Percentiles rank a stretch among this genome's conserved stretches.
phyloP scores from a whole-genome alignment of 2,888 invertebrate genomes.

The Rotaria magnacalcarata region DNA sequence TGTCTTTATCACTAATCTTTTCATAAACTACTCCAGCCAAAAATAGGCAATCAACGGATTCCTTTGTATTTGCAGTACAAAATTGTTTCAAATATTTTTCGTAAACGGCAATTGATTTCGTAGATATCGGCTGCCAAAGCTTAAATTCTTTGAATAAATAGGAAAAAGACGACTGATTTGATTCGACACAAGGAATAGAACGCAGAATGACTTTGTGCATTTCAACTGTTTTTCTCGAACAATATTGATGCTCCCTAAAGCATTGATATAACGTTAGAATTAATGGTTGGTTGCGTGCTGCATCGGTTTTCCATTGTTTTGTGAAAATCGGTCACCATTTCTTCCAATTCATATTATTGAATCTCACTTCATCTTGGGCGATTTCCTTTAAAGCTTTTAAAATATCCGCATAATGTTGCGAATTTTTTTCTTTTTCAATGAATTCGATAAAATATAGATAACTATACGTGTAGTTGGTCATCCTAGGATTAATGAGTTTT shows the following conservation, averaged over 20 bases:
- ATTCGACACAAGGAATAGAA: background rate
- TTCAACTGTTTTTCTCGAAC: background rate
- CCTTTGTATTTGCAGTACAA: background rate
- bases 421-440: background rate
- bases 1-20: background rate
- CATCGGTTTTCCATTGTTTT: background rate
- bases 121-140: background rate
- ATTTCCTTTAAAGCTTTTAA: background rate
- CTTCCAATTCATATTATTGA: slow-evolving; percentile 1
- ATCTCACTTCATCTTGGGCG: background rate
- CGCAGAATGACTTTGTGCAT: background rate
- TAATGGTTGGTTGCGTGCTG: background rate
- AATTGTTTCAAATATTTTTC: background rate
- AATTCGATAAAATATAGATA: background rate
- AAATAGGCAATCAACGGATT: background rate
- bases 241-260: background rate
- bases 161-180: background rate
- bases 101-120: background rate
- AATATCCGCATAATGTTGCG: background rate
- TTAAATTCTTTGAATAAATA: background rate
- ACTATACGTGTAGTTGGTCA: background rate
- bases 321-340: background rate
- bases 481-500: background rate
- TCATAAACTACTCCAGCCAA: background rate
- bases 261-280: background rate